Conservation (phyloP, 2,797 vertebrate species). For the Oreochromis mossambicus region DNA sequence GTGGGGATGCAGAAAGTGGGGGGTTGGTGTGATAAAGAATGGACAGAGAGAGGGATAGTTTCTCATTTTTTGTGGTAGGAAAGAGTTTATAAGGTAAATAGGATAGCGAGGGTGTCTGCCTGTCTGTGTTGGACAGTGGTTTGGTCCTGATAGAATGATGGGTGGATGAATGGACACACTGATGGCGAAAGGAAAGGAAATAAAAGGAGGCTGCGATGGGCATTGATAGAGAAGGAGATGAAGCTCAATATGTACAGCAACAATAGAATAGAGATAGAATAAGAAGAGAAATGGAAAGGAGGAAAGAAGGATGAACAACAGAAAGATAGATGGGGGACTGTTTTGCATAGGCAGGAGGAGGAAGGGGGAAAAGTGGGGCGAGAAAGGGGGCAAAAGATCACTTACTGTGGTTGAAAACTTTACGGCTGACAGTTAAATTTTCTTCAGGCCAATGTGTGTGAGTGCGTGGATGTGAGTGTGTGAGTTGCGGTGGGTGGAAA, state of each 20-base stretch:
- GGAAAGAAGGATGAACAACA: conserved; percentile 2
- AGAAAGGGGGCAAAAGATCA: conserved; percentile 55
- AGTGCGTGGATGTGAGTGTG: conserved; percentile 27
- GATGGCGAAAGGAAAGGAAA: neutral
- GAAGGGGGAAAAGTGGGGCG: conserved; percentile 36
- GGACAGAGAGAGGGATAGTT: conserved; percentile 12
- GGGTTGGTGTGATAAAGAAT: conserved; percentile 1
- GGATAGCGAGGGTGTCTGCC: neutral
- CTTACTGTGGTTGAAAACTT: conserved; percentile 74
- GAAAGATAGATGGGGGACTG: conserved; percentile 24
- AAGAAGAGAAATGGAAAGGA: neutral
- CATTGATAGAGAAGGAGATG: neutral
- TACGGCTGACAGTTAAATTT: conserved; percentile 84
- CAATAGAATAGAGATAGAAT: neutral
- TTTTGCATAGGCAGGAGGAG: conserved; percentile 56
- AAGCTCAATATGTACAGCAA: neutral
- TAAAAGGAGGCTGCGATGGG: neutral
- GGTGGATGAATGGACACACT: neutral
- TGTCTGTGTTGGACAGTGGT: neutral
- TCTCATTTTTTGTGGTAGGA: conserved; percentile 30
- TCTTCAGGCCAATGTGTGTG: conserved; percentile 43
- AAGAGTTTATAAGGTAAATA: conserved; percentile 4
- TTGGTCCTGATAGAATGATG: neutral
- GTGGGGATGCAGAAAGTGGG: conserved; percentile 6
- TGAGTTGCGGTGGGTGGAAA: conserved; percentile 50